Base-by-base conservation (phyloP, 1,140 invertebrate genomes). In the Drosophila varians region DNA sequence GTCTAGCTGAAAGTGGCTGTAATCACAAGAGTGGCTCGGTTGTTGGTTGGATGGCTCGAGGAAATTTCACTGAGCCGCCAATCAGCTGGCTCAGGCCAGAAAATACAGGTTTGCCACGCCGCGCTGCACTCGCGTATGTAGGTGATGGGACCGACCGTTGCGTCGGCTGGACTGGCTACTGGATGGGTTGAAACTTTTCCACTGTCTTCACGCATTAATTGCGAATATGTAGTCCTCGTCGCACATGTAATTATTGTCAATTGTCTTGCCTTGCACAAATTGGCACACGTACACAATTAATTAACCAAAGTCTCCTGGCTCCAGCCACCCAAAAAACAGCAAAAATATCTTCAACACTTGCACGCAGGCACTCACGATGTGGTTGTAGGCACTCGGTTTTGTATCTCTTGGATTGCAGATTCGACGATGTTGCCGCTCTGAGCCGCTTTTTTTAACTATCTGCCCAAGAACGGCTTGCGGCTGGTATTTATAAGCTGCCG, bases 71-170 rank as follows among this genome's bases (percentile, higher is more conserved):
- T 66, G 21, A 9, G 25, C 52, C 53, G 46, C 28, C 12, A 52
- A 84, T 66, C 75, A 84, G 80, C 72, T 84, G 80, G 57, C 28
- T 45, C 40, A 38, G 49, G 28, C 34, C 31, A 62, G 38, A 72
- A 75, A 80, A 79, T 75, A 84, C 80, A 65, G 80, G 80, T 84
- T 84, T 84, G 64, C 75, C 72, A 79, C 51, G 71, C 54, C 55
- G 60, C 61, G 40, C 36, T 74, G 62, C 70, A 74, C 69, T 77
- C 69, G 48, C 19, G 51, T 55, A 82, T 71, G 43, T 72, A 66
- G 74, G 62, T 84, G 75, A 80, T 42, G 18, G 38, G 38, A 42
- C 38, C 14, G 14, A 16, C 36, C 36, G 9, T 11, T 11, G 11
- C 3, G 2, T 12, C 18, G 49, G 34, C 23, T 12, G 47, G 12